phyloP scores from a whole-genome alignment of 2,113 vertebrate species.

The Clarias gariepinus region DNA sequence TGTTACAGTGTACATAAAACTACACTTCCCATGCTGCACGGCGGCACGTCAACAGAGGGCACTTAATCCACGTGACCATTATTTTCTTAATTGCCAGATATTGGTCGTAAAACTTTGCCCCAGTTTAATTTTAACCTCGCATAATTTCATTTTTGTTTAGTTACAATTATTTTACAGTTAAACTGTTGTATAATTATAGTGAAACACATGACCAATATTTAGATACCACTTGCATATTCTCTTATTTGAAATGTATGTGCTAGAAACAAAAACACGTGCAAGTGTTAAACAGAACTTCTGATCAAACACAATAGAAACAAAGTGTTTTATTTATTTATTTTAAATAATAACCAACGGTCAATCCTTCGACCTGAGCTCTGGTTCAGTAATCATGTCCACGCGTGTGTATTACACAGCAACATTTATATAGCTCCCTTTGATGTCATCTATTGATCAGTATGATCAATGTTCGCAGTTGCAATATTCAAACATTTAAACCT shows the following conservation, averaged over 20 bases:
- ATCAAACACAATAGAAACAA: not conserved
- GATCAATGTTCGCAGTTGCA: not conserved
- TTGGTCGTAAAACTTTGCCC: not conserved
- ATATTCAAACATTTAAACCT: not conserved
- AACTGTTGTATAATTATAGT: too few relatives aligned
- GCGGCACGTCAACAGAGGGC: not conserved
- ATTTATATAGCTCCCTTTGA: not conserved
- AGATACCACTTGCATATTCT: too few relatives aligned
- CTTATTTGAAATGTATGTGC: not conserved
- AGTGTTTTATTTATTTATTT: not conserved
- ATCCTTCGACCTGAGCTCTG: not conserved
- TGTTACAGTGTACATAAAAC: not conserved
- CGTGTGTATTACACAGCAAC: not conserved
- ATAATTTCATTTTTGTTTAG: not conserved
- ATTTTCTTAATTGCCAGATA: not conserved
- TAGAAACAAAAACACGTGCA: not conserved
- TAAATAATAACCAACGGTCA: not conserved
- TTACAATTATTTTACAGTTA: not conserved
- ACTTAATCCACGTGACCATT: not conserved
- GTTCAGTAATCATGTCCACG: not conserved
- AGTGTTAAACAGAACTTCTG: not conserved
- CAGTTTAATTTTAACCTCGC: not conserved
- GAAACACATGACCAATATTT: too few relatives aligned
- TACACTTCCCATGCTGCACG: conserved; percentile 20
- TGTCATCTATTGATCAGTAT: too few relatives aligned